These are phyloP conservation scores for Melinaea menophilus DNA, from an alignment of 2,888 invertebrate genomes.

Conservation along the genomic window DNA sequence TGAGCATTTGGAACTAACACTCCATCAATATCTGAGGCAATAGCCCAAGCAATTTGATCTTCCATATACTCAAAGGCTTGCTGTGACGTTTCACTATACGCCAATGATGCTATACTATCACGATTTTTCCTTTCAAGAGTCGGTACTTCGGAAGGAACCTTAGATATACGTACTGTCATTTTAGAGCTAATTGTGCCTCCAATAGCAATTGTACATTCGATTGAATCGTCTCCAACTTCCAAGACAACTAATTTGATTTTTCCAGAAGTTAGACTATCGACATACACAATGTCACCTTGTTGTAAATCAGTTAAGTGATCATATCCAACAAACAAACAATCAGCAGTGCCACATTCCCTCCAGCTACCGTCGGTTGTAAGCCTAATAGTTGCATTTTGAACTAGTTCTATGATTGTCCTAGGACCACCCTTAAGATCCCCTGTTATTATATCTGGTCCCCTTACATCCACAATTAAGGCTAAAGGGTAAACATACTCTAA, in stretches of 20 bases:
- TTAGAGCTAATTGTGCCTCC: constrained; percentile 75
- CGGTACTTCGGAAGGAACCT: constrained; percentile 66
- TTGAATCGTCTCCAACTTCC: constrained; percentile 64
- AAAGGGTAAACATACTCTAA: constrained; percentile 71
- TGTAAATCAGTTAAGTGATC: constrained; percentile 72
- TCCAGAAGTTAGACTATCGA: constrained; percentile 63
- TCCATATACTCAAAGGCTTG: constrained; percentile 84
- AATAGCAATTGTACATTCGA: constrained; percentile 72
- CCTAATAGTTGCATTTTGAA: constrained; percentile 57
- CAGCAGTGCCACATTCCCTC: constrained; percentile 73
- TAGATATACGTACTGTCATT: constrained; percentile 74
- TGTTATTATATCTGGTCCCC: constrained; percentile 63
- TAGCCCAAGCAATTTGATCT: constrained; percentile 67
- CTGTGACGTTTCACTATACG: constrained; percentile 79
- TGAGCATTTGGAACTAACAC: constrained; percentile 59
- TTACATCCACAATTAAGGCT: constrained; percentile 63
- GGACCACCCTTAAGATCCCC: constrained; percentile 67
- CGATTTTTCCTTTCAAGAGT: constrained; percentile 51
- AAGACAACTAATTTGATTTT: constrained; percentile 57
- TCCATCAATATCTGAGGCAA: constrained; percentile 65
- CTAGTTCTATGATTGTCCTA: constrained; percentile 53
- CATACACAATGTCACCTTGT: constrained; percentile 67
- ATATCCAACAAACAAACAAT: constrained; percentile 76
- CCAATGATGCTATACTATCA: constrained; percentile 65
- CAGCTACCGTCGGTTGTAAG: constrained; percentile 74